Evolutionary conservation across 1,140 invertebrate species (phyloP).

Genomic region (Penaeus japonicus): DNA sequence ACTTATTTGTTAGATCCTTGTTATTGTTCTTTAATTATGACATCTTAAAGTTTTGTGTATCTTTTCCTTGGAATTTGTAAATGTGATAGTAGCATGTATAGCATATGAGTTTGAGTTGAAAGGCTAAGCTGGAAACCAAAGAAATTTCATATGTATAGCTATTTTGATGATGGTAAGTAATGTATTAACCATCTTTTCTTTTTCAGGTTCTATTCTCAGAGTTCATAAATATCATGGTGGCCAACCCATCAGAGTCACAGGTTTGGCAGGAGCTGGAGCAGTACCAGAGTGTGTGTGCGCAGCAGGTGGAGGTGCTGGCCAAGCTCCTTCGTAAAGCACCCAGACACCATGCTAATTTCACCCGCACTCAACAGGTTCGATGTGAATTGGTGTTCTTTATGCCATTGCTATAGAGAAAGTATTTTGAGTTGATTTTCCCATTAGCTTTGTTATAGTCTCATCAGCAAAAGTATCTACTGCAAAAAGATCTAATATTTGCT

Average conservation of each 20-base stretch:
- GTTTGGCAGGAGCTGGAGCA: constrained; percentile 46
- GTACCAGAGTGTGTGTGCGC: constrained; percentile 36
- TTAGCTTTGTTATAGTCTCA: too few relatives aligned
- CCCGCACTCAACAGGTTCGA: constrained; percentile 43
- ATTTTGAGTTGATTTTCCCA: too few relatives aligned
- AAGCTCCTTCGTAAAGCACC: constrained; percentile 49
- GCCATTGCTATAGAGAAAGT: too few relatives aligned
- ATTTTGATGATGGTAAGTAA: neutral
- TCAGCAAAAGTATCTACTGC: too few relatives aligned
- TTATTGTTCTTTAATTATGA: too few relatives aligned
- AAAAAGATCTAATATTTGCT: too few relatives aligned
- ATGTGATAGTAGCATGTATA: too few relatives aligned
- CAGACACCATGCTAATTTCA: constrained; percentile 37
- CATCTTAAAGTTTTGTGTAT: too few relatives aligned
- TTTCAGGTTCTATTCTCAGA: constrained; percentile 43
- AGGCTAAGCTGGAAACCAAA: neutral
- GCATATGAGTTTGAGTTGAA: too few relatives aligned
- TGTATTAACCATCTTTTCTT: too few relatives aligned
- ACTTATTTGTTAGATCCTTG: too few relatives aligned
- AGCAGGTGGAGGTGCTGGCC: constrained; percentile 34
- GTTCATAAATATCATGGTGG: constrained; percentile 49
- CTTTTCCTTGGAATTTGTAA: too few relatives aligned
- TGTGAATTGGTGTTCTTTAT: neutral
- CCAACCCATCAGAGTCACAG: constrained; percentile 40
- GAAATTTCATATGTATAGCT: neutral